These are phyloP conservation scores for Azemiops feae DNA, from an alignment of 2,113 vertebrate species.

Conservation along the genomic window DNA sequence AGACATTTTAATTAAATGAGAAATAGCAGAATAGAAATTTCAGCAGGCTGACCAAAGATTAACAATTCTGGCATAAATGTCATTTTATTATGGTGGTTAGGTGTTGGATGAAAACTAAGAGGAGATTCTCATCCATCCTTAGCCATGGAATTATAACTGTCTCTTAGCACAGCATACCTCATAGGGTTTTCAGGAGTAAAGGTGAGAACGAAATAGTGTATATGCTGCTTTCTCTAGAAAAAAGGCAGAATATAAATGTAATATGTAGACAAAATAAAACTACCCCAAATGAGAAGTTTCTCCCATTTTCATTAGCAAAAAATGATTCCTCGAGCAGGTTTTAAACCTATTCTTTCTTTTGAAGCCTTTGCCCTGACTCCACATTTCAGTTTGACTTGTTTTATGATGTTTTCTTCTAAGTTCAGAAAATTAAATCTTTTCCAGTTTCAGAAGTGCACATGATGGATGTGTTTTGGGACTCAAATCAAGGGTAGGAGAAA, in stretches of 20 bases:
- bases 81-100: not conserved
- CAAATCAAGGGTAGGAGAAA: conserved; percentile 64
- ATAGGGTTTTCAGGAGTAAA: not conserved
- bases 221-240: not conserved
- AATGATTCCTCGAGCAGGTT: conserved; percentile 48
- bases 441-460: conserved; percentile 64
- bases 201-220: not conserved
- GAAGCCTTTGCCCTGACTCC: conserved; percentile 52
- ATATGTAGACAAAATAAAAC: conserved; percentile 45
- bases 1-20: not conserved
- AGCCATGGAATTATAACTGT: not conserved
- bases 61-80: not conserved
- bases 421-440: conserved; percentile 75
- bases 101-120: not conserved
- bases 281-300: not conserved
- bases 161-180: not conserved
- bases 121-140: not conserved
- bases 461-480: conserved; percentile 72
- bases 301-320: conserved; percentile 47
- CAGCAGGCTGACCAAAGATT: not conserved
- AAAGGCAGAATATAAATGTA: not conserved
- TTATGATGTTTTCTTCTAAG: conserved; percentile 69
- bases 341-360: conserved; percentile 48
- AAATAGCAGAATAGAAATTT: not conserved
- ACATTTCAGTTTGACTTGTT: conserved; percentile 68